Evolutionary conservation across 92 coral and sea anemone genomes (phyloP), one percentile per base, ranked within the genome.

Genomic region (Palythoa grandis): DNA sequence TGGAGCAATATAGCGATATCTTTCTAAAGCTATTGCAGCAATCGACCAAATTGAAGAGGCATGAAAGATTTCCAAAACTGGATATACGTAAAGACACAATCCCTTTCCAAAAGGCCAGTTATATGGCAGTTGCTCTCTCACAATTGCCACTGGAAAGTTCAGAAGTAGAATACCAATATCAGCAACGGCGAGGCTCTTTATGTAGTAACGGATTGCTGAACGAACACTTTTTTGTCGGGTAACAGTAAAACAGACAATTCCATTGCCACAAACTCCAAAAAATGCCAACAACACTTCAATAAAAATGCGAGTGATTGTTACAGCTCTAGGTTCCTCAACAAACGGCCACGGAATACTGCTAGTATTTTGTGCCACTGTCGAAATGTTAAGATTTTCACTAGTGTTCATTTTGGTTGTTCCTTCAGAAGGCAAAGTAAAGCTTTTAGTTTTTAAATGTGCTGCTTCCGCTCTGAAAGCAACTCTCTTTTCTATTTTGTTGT

Each of bases 21-120:
- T 85, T 22, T 96, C 98, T 16, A 87, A 88, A 9, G 99, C 98
- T 16, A 96, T 95, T 12, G 99, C 99, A 0, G 95, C 94, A 53
- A 96, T 95, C 0, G 94, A 91, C 98, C 95, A 93, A 15, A 96
- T 91, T 0, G 98, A 95, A 0, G 90, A 95, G 14, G 93, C 97
- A 56, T 93, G 93, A 60, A 96, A 96, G 2, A 95, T 89, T 68
- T 96, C 99, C 11, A 93, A 86, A 9, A 95, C 69, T 2, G 99
- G 99, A 60, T 88, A 95, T 11, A 91, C 72, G 70, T 82, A 92
- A 9, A 90, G 79, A 50, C 99, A 96, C 6, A 87, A 17, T 37
- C 52, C 86, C 63, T 63, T 57, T 8, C 97, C 99, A 47, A 96
- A 71, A 4, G 99, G 98, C 98, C 98, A 96, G 11, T 83, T 5